Evolutionary conservation across 2,888 invertebrate species (phyloP).

Genomic region (Apotomis turbidana): DNA sequence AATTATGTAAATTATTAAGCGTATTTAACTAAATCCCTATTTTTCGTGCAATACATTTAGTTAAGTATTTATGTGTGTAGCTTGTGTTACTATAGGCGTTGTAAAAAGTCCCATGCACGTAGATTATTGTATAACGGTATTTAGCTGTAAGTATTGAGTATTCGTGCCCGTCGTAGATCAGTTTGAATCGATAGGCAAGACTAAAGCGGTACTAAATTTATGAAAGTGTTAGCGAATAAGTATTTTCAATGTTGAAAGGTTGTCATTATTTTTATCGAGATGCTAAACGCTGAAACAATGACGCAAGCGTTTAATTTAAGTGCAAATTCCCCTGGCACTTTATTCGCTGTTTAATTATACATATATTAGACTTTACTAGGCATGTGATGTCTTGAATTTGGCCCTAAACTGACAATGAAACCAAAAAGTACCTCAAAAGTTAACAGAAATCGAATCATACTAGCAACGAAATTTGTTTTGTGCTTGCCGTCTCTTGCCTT

Average conservation of each 20-base stretch:
- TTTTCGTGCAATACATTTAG: conserved; percentile 82
- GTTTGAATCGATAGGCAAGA: conserved; percentile 31
- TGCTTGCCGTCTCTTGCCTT: conserved; percentile 38
- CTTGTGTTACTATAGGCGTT: conserved; percentile 66
- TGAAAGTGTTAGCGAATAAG: conserved; percentile 34
- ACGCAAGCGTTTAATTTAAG: not conserved
- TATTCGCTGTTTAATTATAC: conserved; percentile 8
- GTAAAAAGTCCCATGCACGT: conserved; percentile 67
- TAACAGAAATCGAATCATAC: conserved; percentile 24
- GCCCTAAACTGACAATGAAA: conserved; percentile 39
- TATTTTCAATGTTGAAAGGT: conserved; percentile 38
- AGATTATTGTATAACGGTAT: conserved; percentile 37
- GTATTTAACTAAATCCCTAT: conserved; percentile 64
- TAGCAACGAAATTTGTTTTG: conserved; percentile 36
- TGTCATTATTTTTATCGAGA: conserved; percentile 32
- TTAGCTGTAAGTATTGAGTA: conserved; percentile 33
- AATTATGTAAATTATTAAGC: conserved; percentile 78
- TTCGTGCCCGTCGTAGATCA: conserved; percentile 35
- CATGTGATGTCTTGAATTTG: conserved; percentile 36
- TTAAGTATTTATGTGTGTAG: conserved; percentile 82
- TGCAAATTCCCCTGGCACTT: conserved; percentile 19
- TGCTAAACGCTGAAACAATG: conserved; percentile 1
- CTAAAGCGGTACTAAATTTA: conserved; percentile 33
- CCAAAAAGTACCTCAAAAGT: conserved; percentile 36
- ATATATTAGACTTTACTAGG: conserved; percentile 21